Percentiles rank a stretch among this genome's conserved stretches.
phyloP scores from a whole-genome alignment of 1,140 invertebrate species.

The Drosophila bipectinata region DNA sequence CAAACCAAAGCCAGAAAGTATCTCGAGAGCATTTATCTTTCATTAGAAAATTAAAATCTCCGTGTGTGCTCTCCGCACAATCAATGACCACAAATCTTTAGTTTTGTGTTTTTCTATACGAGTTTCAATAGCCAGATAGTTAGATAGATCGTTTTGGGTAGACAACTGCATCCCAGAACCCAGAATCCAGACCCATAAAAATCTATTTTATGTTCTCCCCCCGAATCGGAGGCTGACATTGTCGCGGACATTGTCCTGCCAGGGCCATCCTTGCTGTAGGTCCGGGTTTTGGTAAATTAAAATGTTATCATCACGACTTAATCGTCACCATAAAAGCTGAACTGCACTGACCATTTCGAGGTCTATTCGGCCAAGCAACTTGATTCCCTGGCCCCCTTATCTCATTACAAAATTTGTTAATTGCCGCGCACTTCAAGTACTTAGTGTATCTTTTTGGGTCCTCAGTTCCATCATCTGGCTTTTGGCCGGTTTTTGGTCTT shows the following conservation, averaged over 20 bases:
- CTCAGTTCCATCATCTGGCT: constrained; percentile 50
- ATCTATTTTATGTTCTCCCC: constrained; percentile 63
- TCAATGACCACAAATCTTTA: constrained; percentile 79
- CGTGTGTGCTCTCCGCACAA: constrained; percentile 63
- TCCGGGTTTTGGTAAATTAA: constrained; percentile 65
- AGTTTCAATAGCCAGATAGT: constrained; percentile 22
- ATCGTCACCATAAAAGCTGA: constrained; percentile 66
- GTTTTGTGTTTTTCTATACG: constrained; percentile 23
- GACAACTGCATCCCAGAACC: constrained; percentile 20
- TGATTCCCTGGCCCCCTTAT: constrained; percentile 58
- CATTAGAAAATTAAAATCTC: constrained; percentile 79
- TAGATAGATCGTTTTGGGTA: neutral
- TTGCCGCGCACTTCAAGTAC: constrained; percentile 79
- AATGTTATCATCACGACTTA: constrained; percentile 79
- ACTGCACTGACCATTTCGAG: constrained; percentile 50
- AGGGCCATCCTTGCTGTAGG: constrained; percentile 66
- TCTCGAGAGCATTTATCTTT: constrained; percentile 74
- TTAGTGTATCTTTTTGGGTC: constrained; percentile 69
- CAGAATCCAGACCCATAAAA: constrained; percentile 46
- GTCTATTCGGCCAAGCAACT: constrained; percentile 33
- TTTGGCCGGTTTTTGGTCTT: constrained; percentile 18
- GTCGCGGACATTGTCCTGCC: constrained; percentile 33
- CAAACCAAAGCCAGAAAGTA: constrained; percentile 32
- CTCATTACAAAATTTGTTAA: constrained; percentile 76
- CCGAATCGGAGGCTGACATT: constrained; percentile 32